These are phyloP conservation scores for Platycheirus albimanus DNA, from an alignment of 2,888 invertebrate species.

Conservation along the genomic window DNA sequence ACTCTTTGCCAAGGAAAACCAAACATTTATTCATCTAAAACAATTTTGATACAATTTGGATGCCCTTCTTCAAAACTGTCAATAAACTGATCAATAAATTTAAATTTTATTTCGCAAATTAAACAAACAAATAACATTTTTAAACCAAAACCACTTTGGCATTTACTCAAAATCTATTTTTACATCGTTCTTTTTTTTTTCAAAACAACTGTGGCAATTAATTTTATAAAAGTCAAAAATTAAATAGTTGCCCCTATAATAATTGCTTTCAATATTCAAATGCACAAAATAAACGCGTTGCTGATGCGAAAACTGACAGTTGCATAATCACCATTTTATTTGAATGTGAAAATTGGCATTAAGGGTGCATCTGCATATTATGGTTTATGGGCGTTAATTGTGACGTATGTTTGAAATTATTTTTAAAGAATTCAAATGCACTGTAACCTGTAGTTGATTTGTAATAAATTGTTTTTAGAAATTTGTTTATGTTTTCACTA, in stretches of 20 bases:
- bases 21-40: neutral
- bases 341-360: neutral
- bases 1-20: neutral
- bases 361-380: conserved; percentile 1
- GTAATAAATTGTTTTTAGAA: neutral
- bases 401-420: conserved; percentile 41
- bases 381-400: too few species aligned
- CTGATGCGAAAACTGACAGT: conserved; percentile 34
- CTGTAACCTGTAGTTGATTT: conserved; percentile 6
- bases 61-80: conserved; percentile 33
- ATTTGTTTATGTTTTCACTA: conserved; percentile 20
- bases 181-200: too few species aligned
- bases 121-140: conserved; percentile 27
- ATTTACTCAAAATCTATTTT: conserved; percentile 55
- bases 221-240: conserved; percentile 36
- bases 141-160: conserved; percentile 52
- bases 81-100: conserved; percentile 35
- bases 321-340: conserved; percentile 52
- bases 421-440: conserved; percentile 29
- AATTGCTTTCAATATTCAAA: conserved; percentile 4
- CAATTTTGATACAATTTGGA: conserved; percentile 12
- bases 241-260: neutral
- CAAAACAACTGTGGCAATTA: conserved; percentile 51
- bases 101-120: too few species aligned
- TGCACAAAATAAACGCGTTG: conserved; percentile 21